Base-by-base conservation (phyloP, 2,888 invertebrate species). In the Xestia ashworthii region DNA sequence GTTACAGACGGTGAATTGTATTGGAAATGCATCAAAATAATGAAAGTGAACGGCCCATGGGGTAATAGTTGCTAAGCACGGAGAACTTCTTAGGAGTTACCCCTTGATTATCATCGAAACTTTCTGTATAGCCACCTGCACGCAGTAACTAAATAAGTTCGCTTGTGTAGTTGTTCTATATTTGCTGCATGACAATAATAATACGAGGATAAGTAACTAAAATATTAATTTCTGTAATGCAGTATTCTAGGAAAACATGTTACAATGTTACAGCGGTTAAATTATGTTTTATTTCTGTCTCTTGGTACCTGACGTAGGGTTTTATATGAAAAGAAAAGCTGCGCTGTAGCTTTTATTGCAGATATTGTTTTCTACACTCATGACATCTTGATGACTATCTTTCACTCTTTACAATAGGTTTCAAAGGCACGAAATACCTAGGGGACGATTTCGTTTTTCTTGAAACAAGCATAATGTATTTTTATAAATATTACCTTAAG, bases 21-120 rank as follows among this genome's bases (percentile, higher is more conserved):
- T 87, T 84, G 83, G 82, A 89, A 89, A 87, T 88, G 86, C 89
- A 89, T 89, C 85, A 86, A 85, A 84, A 80, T 89, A 84, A 85
- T 85, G 81, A 87, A 84, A 87, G 75, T 68, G 83, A 83, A 77
- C 72, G 68, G 70, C 58, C 60, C 60, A 41, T 69, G 71, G 73
- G 85, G 85, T 88, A 84, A 88, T 88, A 86, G 88, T 81, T 74
- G 41, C 76, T 48, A 68, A 75, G 74, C 89, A 88, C 88, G 89
- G 75, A 82, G 82, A 77, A 81, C 62, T 82, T 81, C 58, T 80
- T 70, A 38, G 25, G 41, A 78, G 78, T 76, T 82, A 83, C 88
- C 86, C 88, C 83, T 76, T 80, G 78, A 84, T 82, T 74, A 80
- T 76, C 76, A 80, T 65, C 71, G 44, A 71, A 73, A 60, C 58